These are phyloP conservation scores for Eilema depressum DNA, from an alignment of 2,888 invertebrate species.

Conservation along the genomic window DNA sequence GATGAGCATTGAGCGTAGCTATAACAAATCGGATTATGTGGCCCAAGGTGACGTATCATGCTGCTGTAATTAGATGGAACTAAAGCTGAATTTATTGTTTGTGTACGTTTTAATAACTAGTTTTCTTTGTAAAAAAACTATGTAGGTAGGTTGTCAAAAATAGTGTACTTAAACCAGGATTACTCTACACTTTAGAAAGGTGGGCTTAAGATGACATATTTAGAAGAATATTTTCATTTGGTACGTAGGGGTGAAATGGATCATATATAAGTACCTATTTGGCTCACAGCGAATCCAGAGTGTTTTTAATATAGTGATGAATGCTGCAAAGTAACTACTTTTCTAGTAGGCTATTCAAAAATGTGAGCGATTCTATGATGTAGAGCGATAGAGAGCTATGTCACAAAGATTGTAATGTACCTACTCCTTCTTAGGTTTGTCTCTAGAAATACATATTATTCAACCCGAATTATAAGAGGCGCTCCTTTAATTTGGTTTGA, in stretches of 20 bases:
- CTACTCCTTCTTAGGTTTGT: too few relatives aligned
- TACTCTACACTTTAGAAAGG: neutral
- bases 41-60: conserved; percentile 74
- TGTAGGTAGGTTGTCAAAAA: neutral
- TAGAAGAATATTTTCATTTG: neutral
- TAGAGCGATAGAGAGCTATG: too few relatives aligned
- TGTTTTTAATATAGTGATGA: neutral
- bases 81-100: conserved; percentile 61
- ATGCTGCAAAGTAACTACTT: too few relatives aligned
- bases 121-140: neutral
- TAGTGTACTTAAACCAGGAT: neutral
- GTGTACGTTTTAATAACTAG: conserved; percentile 6
- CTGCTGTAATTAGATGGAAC: conserved; percentile 72
- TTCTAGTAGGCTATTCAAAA: too few relatives aligned
- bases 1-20: conserved; percentile 73
- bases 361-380: too few relatives aligned
- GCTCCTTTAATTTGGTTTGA: too few relatives aligned
- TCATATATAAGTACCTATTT: neutral
- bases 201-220: neutral
- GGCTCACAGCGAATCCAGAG: neutral
- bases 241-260: neutral
- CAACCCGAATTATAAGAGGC: too few relatives aligned
- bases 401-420: too few relatives aligned
- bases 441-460: too few relatives aligned
- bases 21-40: conserved; percentile 82